Evolutionary conservation across 2,113 vertebrate species (phyloP), one percentile per base, ranked within the genome.

Genomic region (Baryphthengus martii): DNA sequence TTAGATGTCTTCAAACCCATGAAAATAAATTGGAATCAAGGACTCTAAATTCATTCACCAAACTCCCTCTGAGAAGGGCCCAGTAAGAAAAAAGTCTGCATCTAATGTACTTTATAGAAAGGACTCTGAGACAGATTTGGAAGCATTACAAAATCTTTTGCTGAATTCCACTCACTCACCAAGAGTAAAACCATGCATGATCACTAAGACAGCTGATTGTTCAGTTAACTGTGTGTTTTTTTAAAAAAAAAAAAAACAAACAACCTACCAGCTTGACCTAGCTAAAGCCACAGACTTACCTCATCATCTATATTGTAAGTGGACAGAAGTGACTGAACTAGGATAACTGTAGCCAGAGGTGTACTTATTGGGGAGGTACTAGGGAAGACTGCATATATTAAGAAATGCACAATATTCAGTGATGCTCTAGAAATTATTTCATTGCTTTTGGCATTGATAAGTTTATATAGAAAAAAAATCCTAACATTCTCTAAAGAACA

Each of bases 251-350:
- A 18, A 7, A 8, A n/a, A n/a, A n/a, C n/a, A n/a, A n/a, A n/a
- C n/a, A n/a, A 2, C 6, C 44, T 61, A 53, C 17, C 74, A 88
- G 67, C 49, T n/a, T 86, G 88, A 78, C 52, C 45, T 37, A 90
- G 72, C 68, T 94, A 50, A 91, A 95, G 71, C 66, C 68, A 79
- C 66, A 45, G 73, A 25, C n/a, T 85, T 61, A 90, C 87, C 74
- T 91, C 90, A 73, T 84, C 84, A 88, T 50, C 53, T 80, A 9
- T 2, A 35, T 35, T 35, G 29, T 24, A 86, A 78, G 37, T 17
- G 72, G 87, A 63, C 75, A 90, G 89, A 95, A 93, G 90, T 80
- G 93, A 97, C 89, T 95, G 87, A 96, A 96, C 65, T 88, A 37
- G 93, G 86, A 11, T 93, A 95, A 73, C 75, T 37, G 39, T 53